A percentile compares a stretch with the other conserved stretches of the same genome.
Conservation (phyloP, 2,113 vertebrate genomes). For the Brachypodius melanocephalos region DNA sequence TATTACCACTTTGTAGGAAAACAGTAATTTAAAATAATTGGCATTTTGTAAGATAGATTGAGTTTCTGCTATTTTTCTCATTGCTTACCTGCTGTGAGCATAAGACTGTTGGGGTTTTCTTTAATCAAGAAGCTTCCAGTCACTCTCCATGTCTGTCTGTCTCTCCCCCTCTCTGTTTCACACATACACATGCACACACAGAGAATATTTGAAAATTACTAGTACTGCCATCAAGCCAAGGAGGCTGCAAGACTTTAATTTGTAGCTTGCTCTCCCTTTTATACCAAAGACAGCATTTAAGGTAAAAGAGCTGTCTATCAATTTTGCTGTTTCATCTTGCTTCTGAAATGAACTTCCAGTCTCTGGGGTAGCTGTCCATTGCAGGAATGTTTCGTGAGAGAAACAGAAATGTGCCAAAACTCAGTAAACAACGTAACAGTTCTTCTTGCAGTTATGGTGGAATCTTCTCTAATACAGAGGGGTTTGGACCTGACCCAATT, state of each 20-base stretch:
- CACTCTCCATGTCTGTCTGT: neutral
- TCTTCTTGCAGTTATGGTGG: neutral
- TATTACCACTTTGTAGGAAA: neutral
- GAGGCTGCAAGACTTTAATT: neutral
- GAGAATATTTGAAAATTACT: neutral
- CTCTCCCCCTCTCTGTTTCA: neutral
- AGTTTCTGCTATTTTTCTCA: neutral
- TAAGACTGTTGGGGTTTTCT: neutral
- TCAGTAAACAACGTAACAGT: neutral
- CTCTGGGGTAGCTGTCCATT: neutral
- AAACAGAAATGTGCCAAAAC: neutral
- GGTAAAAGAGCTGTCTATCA: neutral
- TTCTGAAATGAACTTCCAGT: neutral
- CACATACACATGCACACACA: accelerated
- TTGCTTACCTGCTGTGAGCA: neutral
- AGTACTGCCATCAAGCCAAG: neutral
- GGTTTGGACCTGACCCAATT: neutral
- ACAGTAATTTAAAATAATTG: neutral
- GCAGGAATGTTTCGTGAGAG: neutral
- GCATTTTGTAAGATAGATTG: neutral
- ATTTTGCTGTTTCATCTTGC: neutral
- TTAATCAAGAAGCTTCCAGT: neutral
- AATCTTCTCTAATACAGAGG: neutral
- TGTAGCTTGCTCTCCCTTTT: neutral
- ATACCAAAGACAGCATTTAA: neutral